Conservation (phyloP, 92 coral and sea anemone species). For the Anthopleura xanthogrammica region DNA sequence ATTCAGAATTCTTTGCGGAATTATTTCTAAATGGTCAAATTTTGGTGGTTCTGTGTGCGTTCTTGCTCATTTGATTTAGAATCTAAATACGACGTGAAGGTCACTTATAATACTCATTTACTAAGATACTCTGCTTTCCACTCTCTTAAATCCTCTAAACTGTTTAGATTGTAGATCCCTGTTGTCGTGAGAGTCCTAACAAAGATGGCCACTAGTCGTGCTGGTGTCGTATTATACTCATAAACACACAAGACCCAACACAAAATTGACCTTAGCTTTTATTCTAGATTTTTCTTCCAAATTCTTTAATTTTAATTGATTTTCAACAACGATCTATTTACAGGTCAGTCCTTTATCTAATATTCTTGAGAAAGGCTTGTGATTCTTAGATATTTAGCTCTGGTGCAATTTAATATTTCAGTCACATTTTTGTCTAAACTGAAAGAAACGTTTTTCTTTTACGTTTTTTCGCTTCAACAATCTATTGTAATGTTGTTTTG, state of each 20-base stretch:
- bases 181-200: constrained; percentile 6
- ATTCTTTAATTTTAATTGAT: neutral
- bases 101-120: constrained; percentile 6
- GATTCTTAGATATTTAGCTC: neutral
- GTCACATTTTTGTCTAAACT: neutral
- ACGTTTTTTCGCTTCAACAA: constrained; percentile 2
- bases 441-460: constrained; percentile 3
- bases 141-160: constrained; percentile 15
- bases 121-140: constrained; percentile 2
- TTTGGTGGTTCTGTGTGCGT: neutral
- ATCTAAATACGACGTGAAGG: neutral
- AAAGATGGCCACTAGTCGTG: constrained; percentile 8
- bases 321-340: neutral
- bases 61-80: constrained; percentile 32
- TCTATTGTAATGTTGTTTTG: neutral
- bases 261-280: neutral
- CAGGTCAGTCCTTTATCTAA: neutral
- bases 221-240: constrained; percentile 28
- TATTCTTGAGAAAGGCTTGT: neutral
- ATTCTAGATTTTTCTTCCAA: neutral
- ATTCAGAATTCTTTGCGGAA: neutral
- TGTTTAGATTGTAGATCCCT: constrained; percentile 11
- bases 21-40: neutral
- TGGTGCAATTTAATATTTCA: no score
- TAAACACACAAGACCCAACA: neutral